Conservation (phyloP, 2,888 invertebrate species). For the Dioctria rufipes region DNA sequence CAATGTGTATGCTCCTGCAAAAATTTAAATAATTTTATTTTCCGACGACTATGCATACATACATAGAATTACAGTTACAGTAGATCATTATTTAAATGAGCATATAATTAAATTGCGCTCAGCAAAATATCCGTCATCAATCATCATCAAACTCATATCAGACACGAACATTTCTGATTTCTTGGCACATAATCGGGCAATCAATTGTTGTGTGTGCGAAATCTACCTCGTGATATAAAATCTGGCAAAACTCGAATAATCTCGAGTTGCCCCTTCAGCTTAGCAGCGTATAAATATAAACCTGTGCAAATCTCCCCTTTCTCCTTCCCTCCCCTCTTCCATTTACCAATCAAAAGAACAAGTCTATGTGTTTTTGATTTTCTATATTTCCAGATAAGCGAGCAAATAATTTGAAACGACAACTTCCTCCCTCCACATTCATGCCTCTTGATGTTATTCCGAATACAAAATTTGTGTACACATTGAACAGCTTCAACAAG, state of each 20-base stretch:
- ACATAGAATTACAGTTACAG: not conserved
- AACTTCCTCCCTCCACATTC: not conserved
- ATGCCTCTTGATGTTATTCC: constrained; percentile 24
- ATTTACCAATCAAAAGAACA: not conserved
- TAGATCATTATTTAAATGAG: constrained; percentile 42
- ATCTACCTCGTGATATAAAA: constrained; percentile 33
- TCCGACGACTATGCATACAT: too few relatives aligned
- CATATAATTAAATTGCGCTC: constrained; percentile 42
- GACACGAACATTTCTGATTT: constrained; percentile 43
- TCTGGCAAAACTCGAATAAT: constrained; percentile 26
- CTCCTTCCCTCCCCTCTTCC: not conserved
- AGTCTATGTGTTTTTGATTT: constrained; percentile 38
- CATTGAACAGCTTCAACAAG: constrained; percentile 48
- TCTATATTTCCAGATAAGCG: constrained; percentile 50
- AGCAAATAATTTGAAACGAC: constrained; percentile 43
- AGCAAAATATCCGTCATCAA: constrained; percentile 37
- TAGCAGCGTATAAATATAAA: too few relatives aligned
- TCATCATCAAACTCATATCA: constrained; percentile 49
- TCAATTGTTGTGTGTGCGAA: constrained; percentile 48
- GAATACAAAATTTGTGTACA: constrained; percentile 41
- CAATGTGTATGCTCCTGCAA: too few relatives aligned
- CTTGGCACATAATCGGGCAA: constrained; percentile 47
- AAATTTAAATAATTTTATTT: too few relatives aligned
- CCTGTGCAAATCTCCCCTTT: too few relatives aligned
- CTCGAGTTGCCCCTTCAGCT: not conserved